phyloP scores from a whole-genome alignment of 2,888 invertebrate species.

The Eristalinus sepulchralis region DNA sequence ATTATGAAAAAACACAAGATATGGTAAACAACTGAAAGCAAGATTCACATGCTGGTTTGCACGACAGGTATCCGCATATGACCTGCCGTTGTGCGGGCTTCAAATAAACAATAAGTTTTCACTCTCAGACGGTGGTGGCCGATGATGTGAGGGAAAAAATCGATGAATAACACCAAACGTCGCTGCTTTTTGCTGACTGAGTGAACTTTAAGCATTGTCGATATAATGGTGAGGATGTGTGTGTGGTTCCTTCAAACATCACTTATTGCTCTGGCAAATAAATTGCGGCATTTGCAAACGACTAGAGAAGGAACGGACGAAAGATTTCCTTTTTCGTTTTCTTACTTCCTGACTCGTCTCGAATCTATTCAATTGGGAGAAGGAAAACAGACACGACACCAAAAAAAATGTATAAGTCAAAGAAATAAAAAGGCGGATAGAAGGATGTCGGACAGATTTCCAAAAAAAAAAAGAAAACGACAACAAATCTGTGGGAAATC shows the following conservation, averaged over 20 bases:
- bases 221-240: slow-evolving; percentile 22
- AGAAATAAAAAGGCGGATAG: slow-evolving; percentile 33
- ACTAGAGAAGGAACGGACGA: slow-evolving; percentile 45
- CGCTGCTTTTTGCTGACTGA: slow-evolving; percentile 41
- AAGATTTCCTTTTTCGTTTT: slow-evolving; percentile 40
- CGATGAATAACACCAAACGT: slow-evolving; percentile 41
- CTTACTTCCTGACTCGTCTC: slow-evolving; percentile 55
- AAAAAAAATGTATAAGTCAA: background rate
- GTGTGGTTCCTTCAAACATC: slow-evolving; percentile 31
- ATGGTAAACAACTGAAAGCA: slow-evolving; percentile 63
- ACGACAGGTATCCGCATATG: slow-evolving; percentile 30
- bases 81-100: slow-evolving; percentile 15
- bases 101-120: slow-evolving; percentile 46
- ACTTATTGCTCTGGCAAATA: slow-evolving; percentile 61
- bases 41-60: slow-evolving; percentile 25
- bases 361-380: slow-evolving; percentile 55
- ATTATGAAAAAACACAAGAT: slow-evolving; percentile 47
- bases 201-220: slow-evolving; percentile 39
- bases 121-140: slow-evolving; percentile 21
- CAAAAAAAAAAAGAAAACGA: background rate
- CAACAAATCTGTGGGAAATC: slow-evolving; percentile 65
- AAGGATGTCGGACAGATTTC: slow-evolving; percentile 58
- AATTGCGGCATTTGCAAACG: slow-evolving; percentile 69
- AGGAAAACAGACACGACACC: slow-evolving; percentile 5
- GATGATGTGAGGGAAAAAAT: slow-evolving; percentile 29